Percentiles rank a stretch among this genome's conserved stretches.
Conservation (phyloP, 2,797 vertebrate genomes). For the Sebastes miniatus region DNA sequence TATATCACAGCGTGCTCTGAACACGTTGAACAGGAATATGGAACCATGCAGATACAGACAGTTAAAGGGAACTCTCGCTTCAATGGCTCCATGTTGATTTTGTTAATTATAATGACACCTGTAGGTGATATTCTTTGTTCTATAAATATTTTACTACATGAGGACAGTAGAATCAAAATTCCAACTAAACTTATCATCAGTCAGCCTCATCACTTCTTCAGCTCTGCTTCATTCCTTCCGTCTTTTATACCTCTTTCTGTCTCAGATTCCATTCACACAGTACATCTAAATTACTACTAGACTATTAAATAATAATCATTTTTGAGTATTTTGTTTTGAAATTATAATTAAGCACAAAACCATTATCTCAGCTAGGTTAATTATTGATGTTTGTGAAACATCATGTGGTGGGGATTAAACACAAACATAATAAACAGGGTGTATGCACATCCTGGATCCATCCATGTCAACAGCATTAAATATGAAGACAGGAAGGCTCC, state of each 20-base stretch:
- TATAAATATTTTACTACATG: neutral
- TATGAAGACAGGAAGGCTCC: neutral
- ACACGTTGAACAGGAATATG: neutral
- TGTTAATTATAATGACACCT: neutral
- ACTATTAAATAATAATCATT: neutral
- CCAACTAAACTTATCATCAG: neutral
- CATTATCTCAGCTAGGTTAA: neutral
- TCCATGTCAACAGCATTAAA: neutral
- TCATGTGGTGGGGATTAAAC: conserved; percentile 7
- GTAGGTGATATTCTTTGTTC: neutral
- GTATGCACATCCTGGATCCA: neutral
- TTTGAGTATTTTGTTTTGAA: conserved; percentile 7
- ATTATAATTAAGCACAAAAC: neutral
- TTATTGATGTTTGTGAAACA: conserved; percentile 8
- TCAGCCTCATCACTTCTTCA: neutral
- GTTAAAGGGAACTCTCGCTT: neutral
- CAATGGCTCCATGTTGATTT: neutral
- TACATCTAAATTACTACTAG: neutral
- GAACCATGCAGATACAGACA: neutral
- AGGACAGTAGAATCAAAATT: neutral
- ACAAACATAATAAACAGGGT: conserved; percentile 12
- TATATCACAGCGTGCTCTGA: neutral
- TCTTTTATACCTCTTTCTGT: neutral
- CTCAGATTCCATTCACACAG: neutral
- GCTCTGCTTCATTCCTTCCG: neutral